Evolutionary conservation across 2,888 invertebrate species (phyloP).

Genomic region (Coelopa pilipes): DNA sequence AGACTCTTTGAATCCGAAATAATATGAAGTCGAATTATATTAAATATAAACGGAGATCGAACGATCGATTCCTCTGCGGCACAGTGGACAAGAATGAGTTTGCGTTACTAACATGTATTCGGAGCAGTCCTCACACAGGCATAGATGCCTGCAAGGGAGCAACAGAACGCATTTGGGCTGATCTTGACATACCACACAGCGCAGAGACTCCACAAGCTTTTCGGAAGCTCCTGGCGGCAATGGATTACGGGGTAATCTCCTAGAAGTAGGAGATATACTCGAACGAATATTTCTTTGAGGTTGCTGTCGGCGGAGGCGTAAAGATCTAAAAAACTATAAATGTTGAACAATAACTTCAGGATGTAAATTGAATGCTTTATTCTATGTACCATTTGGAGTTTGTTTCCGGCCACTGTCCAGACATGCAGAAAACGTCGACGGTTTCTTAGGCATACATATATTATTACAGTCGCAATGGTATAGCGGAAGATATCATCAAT

Average conservation of each 20-base stretch:
- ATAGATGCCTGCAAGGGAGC: constrained; percentile 53
- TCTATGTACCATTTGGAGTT: not conserved
- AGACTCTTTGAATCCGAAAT: not conserved
- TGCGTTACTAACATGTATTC: constrained; percentile 38
- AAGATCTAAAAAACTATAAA: not conserved
- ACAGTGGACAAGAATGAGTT: constrained; percentile 47
- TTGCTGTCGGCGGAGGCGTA: not conserved
- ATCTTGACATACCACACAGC: constrained; percentile 51
- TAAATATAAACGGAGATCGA: constrained; percentile 43
- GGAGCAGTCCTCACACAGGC: constrained; percentile 50
- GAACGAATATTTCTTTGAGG: not conserved
- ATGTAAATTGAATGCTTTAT: too few species aligned
- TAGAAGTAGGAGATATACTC: not conserved
- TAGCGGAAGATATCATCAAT: constrained; percentile 50
- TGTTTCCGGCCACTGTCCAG: constrained; percentile 31
- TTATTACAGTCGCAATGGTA: constrained; percentile 43
- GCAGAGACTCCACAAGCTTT: constrained; percentile 35
- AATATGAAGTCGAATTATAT: not conserved
- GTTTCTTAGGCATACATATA: constrained; percentile 42
- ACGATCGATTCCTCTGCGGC: constrained; percentile 43
- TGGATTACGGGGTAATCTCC: not conserved
- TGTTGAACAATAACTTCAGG: not conserved
- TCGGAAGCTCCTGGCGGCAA: constrained; percentile 21
- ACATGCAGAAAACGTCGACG: constrained; percentile 33
- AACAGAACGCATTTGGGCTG: constrained; percentile 50